Conservation (phyloP, 2,113 vertebrate genomes). For the Engraulis encrasicolus region DNA sequence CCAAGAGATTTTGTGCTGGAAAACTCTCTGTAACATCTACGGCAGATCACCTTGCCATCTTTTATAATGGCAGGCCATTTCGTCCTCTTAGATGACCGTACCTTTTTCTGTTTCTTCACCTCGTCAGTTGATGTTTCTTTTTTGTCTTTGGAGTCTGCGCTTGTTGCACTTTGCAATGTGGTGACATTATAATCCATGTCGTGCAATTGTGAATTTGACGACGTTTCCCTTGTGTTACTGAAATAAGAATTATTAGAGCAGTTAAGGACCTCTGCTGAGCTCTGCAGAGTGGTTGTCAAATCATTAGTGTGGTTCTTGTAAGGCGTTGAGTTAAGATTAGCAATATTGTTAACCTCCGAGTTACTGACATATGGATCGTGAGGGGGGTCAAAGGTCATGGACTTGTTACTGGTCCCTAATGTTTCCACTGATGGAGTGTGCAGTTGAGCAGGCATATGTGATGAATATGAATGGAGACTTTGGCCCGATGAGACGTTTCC, state of each 20-base stretch:
- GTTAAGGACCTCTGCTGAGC: constrained; percentile 14
- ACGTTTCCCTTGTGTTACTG: constrained; percentile 39
- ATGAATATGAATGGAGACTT: constrained; percentile 37
- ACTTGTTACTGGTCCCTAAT: constrained; percentile 40
- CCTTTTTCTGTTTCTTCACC: constrained; percentile 85
- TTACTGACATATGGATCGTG: constrained; percentile 28
- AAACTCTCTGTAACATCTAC: constrained; percentile 96
- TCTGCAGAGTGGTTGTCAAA: constrained; percentile 31
- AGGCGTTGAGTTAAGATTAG: constrained; percentile 25
- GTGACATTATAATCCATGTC: constrained; percentile 31
- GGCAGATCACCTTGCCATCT: constrained; percentile 97
- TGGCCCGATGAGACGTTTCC: constrained; percentile 31
- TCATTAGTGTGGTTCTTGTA: constrained; percentile 45
- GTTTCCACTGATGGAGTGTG: constrained; percentile 29
- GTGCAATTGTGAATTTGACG: constrained; percentile 38
- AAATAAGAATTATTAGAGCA: constrained; percentile 38
- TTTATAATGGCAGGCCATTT: constrained; percentile 98
- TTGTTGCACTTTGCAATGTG: constrained; percentile 7
- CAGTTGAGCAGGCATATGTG: constrained; percentile 32
- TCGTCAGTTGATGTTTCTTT: constrained; percentile 68
- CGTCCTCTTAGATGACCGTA: constrained; percentile 82
- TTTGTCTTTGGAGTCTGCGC: constrained; percentile 52
- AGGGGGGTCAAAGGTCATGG: constrained; percentile 23
- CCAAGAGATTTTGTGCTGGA: constrained; percentile 96
- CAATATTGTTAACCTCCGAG: constrained; percentile 40